phyloP scores from a whole-genome alignment of 2,888 invertebrate genomes.

The Zeuzera pyrina region DNA sequence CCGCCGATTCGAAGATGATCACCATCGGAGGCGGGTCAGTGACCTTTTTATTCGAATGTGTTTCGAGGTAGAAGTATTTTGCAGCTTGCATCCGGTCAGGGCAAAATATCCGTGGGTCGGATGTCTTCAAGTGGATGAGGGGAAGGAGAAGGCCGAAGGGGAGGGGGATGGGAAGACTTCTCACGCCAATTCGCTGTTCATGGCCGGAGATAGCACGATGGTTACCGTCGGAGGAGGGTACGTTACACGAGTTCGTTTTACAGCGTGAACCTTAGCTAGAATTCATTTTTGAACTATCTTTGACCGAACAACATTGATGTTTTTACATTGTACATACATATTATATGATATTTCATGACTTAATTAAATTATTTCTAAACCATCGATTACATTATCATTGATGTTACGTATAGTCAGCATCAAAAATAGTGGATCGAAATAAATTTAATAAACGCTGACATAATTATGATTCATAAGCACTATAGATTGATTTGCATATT shows the following conservation, averaged over 20 bases:
- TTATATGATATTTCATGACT: too few relatives aligned
- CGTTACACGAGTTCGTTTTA: conserved; percentile 16
- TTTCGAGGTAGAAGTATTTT: conserved; percentile 12
- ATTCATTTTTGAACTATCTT: too few relatives aligned
- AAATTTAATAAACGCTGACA: too few relatives aligned
- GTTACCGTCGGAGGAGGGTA: conserved; percentile 97
- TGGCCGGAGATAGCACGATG: conserved; percentile 95
- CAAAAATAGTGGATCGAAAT: too few relatives aligned
- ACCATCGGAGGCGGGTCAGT: conserved; percentile 96
- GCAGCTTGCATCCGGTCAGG: conserved; percentile 81
- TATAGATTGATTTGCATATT: too few relatives aligned
- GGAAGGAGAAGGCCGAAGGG: conserved; percentile 15
- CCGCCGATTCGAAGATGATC: conserved; percentile 95
- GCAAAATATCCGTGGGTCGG: conserved; percentile 96
- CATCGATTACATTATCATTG: too few relatives aligned
- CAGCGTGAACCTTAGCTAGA: too few relatives aligned
- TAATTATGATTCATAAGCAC: too few relatives aligned
- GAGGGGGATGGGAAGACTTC: conserved; percentile 24
- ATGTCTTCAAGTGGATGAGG: conserved; percentile 77
- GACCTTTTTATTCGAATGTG: background rate
- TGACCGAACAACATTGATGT: too few relatives aligned
- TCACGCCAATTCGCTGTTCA: conserved; percentile 91
- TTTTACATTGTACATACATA: too few relatives aligned
- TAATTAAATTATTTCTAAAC: too few relatives aligned
- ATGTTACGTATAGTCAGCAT: too few relatives aligned